Evolutionary conservation across 2,797 vertebrate species (phyloP).

Genomic region (Sebastes taczanowskii): DNA sequence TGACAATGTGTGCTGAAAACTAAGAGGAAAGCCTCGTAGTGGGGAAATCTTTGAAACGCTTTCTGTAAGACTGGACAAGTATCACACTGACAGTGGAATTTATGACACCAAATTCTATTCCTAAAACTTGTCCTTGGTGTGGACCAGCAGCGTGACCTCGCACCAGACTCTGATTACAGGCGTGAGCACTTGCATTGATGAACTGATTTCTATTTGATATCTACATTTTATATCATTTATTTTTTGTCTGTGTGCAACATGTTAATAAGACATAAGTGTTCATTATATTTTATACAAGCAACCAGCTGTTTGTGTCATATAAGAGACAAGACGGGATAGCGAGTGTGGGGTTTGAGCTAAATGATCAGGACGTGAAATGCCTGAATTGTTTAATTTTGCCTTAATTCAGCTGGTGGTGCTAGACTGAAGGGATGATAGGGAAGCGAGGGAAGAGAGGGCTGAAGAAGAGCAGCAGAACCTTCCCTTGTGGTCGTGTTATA

Average conservation of each 20-base stretch:
- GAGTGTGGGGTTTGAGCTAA: neutral
- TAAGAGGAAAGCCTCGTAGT: neutral
- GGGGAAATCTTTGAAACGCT: neutral
- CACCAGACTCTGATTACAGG: conserved; percentile 6
- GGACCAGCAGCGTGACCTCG: conserved; percentile 5
- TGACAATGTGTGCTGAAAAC: neutral
- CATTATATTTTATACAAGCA: conserved; percentile 45
- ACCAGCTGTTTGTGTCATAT: conserved; percentile 20
- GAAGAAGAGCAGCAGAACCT: neutral
- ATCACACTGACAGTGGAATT: neutral
- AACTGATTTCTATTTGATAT: conserved; percentile 49
- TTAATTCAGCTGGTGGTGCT: conserved; percentile 69
- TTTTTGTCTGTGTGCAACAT: conserved; percentile 28
- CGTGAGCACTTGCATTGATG: conserved; percentile 5
- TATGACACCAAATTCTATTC: neutral
- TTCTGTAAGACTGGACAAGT: neutral
- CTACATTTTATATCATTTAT: conserved; percentile 54
- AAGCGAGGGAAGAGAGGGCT: neutral
- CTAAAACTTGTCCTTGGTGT: neutral
- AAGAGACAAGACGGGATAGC: neutral
- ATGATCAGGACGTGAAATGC: conserved; percentile 31
- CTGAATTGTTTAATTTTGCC: conserved; percentile 58
- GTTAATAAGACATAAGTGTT: conserved; percentile 5
- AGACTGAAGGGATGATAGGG: neutral
- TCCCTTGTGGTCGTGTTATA: neutral